Base-by-base conservation (phyloP, 2,888 invertebrate genomes). In the Cephus spinipes region DNA sequence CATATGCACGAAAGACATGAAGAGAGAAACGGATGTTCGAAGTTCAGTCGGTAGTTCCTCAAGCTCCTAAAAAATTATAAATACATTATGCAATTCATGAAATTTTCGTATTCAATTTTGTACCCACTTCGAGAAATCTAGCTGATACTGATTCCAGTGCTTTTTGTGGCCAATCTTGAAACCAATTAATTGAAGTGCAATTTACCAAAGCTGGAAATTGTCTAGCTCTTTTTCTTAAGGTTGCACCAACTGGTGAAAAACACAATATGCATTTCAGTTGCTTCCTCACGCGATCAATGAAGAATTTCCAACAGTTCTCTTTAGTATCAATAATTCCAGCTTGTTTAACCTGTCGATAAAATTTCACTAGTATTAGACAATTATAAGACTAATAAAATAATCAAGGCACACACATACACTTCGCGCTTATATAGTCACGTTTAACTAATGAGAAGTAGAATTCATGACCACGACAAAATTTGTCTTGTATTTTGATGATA, bases 251-350 rank as follows among this genome's bases (percentile, higher is more conserved):
- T 0, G 98, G 98, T 0, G 98, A 98, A 92, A 98, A 98, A 90
- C 98, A 98, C 4, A 99, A 92, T 23, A 98, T 96, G 80, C 96
- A 94, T 92, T 96, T 94, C 15, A 97, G 89, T 87, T 95, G 94
- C 79, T 95, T 94, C 78, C 98, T 94, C 9, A 98, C 98, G 86
- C 97, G 94, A 84, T 98, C 97, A 84, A 99, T 97, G 90, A 98
- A 98, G 92, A 96, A 98, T 89, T 95, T 95, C 98, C 98, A 98
- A 89, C 98, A 98, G 89, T 98, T 98, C 90, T 98, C 98, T 79
- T 96, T 94, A 0, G 96, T 96, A 88, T 98, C 98, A 77, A 95
- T 93, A 79, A 97, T 93, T 1, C 98, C 98, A 1, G 95, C 92
- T 69, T 96, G 95, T 92, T 97, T 97, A 0, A 96, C 95, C 94